A percentile compares a stretch with the other conserved stretches of the same genome.
Evolutionary conservation across 1,140 invertebrate species (phyloP).

Genomic region (Trachelipus rathkii): DNA sequence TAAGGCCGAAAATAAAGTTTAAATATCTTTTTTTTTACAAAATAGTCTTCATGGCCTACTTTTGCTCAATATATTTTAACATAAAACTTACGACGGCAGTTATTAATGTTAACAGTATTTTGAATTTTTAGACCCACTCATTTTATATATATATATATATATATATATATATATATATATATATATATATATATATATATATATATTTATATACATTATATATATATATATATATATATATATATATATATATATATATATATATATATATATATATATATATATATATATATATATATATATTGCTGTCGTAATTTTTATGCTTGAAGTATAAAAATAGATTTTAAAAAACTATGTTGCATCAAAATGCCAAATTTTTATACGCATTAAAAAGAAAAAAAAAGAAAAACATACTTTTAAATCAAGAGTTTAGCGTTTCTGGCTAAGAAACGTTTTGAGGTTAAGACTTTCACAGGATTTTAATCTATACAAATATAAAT

Average conservation of each 20-base stretch:
- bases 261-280: slow-evolving; percentile 14
- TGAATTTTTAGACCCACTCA: not conserved
- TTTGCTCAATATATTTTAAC: no score
- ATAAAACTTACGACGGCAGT: no score
- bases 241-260: slow-evolving; percentile 15
- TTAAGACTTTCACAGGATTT: no score
- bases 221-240: slow-evolving; percentile 14
- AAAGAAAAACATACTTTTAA: no score
- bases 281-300: slow-evolving; percentile 13
- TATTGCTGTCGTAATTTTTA: not conserved
- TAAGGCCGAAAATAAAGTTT: not conserved
- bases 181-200: slow-evolving; percentile 7
- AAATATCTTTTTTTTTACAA: not conserved
- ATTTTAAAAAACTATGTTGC: slow-evolving; percentile 3
- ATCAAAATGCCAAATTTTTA: slow-evolving; percentile 1
- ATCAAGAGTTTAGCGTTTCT: no score
- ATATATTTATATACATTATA: no score
- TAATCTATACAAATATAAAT: no score
- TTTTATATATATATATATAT: slow-evolving; percentile 6
- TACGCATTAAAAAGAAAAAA: no score
- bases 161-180: not conserved
- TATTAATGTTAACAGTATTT: no score
- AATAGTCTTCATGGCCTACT: not conserved
- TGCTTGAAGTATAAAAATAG: not conserved
- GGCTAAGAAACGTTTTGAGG: no score